Evolutionary conservation across 2,797 vertebrate genomes (phyloP), one percentile per base, ranked within the genome.

Genomic region (Sandelia bainsii): DNA sequence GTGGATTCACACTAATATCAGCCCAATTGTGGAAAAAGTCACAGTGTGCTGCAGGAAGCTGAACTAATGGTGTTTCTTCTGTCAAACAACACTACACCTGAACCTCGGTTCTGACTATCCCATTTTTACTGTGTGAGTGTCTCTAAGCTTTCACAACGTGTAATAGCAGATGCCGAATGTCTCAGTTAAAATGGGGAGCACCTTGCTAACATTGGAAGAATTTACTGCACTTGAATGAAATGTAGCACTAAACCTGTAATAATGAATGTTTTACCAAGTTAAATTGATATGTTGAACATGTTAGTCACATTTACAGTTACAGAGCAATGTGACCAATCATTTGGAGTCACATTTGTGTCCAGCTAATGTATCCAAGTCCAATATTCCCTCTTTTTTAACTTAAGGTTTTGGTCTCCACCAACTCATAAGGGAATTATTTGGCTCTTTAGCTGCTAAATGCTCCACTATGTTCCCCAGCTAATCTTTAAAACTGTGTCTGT

Each of bases 1-100:
- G 54, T 23, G 57, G 22, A 27, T 6, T 68, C 62, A 53, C 72
- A 73, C 50, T 19, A 27, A 16, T 0, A 70, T 48, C 46, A 37
- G 39, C 40, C 4, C 23, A 8, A 10, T 10, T 2, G 32, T 42
- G 22, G 20, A 51, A 23, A 45, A 5, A 53, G 16, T 3, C 5
- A 40, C 10, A 22, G 32, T 9, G 17, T 3, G 34, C n/a, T 5
- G 22, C 48, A 57, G 17, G 7, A 19, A 17, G 6, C 17, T 8
- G 17, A 46, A 46, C 27, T 20, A 44, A 60, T 9, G 9, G 25
- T 1, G 3, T 17, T 16, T 29, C 60, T 5, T 6, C 37, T 29
- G 16, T 48, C 6, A 1, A 46, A 34, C 39, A 14, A n/a, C 10
- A 22, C 54, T 0, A 27, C 22, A 29, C 16, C 39, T 14, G 20